Evolutionary conservation across 64 coral and sea anemone species (phyloP).

Genomic region (Dendrophyllia cribrosa): DNA sequence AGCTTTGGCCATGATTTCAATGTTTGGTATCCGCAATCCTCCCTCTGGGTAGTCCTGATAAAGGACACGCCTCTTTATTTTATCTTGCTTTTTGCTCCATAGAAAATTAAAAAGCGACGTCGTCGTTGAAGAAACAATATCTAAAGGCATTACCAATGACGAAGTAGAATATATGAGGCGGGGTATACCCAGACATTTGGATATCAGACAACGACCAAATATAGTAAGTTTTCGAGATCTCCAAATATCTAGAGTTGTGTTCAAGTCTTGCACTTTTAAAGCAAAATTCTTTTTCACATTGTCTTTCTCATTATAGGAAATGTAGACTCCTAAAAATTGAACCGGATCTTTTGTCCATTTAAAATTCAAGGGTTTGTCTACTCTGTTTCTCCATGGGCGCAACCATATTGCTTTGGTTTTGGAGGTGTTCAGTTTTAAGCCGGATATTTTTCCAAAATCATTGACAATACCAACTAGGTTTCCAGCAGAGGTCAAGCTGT

Average conservation of each 20-base stretch:
- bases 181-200: background rate
- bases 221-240: background rate
- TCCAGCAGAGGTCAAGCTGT: background rate
- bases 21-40: too few species aligned
- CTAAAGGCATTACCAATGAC: background rate
- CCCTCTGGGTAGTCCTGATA: background rate
- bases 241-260: background rate
- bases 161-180: background rate
- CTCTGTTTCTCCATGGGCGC: background rate
- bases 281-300: background rate
- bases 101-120: background rate
- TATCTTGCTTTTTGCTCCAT: background rate
- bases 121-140: too few species aligned
- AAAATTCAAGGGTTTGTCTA: background rate
- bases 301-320: background rate
- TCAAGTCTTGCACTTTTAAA: background rate
- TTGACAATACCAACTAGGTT: background rate
- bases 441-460: background rate
- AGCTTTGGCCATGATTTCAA: too few species aligned
- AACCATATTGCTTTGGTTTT: background rate
- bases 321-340: too few species aligned
- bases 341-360: background rate
- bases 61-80: background rate
- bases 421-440: background rate
- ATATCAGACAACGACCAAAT: background rate